A percentile compares a stretch with the other conserved stretches of the same genome.
Evolutionary conservation across 2,888 invertebrate genomes (phyloP).

Genomic region (Tachystola acroxantha): DNA sequence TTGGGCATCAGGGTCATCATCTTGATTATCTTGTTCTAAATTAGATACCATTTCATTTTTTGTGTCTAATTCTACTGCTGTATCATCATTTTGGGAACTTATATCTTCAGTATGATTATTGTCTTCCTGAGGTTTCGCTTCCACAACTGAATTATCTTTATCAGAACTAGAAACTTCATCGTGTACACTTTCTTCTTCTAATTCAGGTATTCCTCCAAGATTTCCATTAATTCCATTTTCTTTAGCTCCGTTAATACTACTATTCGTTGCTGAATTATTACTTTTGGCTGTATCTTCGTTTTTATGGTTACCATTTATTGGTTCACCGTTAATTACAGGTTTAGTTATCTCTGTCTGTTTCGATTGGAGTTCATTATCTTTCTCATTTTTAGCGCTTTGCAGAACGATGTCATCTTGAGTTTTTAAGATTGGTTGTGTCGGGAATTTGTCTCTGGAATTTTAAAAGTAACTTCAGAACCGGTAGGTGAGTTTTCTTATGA

Average conservation of each 20-base stretch:
- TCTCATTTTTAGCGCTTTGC: constrained; percentile 6
- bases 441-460: constrained; percentile 40
- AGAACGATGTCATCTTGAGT: constrained; percentile 8
- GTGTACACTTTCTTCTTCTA: constrained; percentile 19
- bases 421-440: constrained; percentile 28
- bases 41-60: neutral
- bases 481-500: neutral
- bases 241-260: constrained; percentile 11
- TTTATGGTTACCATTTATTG: neutral
- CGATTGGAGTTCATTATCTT: neutral
- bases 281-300: neutral
- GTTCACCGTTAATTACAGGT: neutral
- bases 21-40: neutral
- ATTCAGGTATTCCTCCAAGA: constrained; percentile 9
- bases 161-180: neutral
- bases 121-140: neutral
- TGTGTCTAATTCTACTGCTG: neutral
- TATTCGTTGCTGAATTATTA: neutral
- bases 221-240: constrained; percentile 6
- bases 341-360: neutral
- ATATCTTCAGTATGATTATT: neutral
- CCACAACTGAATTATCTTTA: constrained; percentile 1
- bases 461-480: constrained; percentile 5
- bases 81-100: neutral
- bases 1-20: no score